These are phyloP conservation scores for Tyto alba DNA, from an alignment of 2,113 vertebrate genomes.

Conservation along the genomic window DNA sequence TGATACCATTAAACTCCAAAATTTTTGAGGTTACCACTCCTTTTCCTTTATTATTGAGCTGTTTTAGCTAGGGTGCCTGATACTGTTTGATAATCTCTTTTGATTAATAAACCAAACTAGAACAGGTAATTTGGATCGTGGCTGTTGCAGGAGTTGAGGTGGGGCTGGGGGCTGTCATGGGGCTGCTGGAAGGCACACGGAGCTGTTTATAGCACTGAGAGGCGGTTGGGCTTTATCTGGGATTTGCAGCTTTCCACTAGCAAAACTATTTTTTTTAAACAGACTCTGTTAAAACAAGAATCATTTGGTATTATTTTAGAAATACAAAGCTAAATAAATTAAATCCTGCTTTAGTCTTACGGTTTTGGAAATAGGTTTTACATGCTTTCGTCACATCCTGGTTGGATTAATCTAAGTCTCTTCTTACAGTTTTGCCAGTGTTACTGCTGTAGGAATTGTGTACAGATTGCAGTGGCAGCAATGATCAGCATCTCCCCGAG, in stretches of 20 bases:
- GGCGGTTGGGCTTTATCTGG: background rate
- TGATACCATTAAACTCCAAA: background rate
- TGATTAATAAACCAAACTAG: background rate
- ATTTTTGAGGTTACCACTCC: background rate
- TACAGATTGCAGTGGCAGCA: background rate
- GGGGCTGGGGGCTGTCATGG: accelerated
- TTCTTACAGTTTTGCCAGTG: background rate
- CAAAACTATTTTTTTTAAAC: background rate
- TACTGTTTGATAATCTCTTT: background rate
- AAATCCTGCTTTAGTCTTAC: background rate
- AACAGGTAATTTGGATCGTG: background rate
- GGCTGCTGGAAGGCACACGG: background rate
- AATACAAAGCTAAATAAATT: conserved; percentile 1
- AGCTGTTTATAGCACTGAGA: background rate
- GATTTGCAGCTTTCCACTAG: background rate
- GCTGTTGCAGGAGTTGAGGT: background rate
- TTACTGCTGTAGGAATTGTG: background rate
- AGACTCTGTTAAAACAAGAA: background rate
- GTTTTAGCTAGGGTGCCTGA: background rate
- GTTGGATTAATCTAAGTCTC: conserved; percentile 19
- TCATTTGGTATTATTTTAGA: conserved; percentile 18
- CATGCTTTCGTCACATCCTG: background rate
- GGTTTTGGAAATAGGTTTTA: conserved; percentile 42
- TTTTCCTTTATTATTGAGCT: background rate
- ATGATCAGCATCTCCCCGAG: background rate